These are phyloP conservation scores for Mimas tiliae DNA, from an alignment of 2,888 invertebrate species.

Conservation along the genomic window DNA sequence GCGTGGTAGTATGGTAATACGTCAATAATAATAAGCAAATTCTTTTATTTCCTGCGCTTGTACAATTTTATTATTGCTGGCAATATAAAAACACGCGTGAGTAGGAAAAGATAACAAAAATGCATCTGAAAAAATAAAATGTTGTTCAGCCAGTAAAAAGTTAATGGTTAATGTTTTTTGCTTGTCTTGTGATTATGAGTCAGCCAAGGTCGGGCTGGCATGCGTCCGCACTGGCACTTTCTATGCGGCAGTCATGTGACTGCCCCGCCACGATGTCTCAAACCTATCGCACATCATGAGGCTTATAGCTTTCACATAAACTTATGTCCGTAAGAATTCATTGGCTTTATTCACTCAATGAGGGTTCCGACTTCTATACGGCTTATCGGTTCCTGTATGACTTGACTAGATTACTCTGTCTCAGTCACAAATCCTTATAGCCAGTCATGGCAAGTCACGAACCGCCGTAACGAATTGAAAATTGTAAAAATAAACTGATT, in stretches of 20 bases:
- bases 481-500: too few relatives aligned
- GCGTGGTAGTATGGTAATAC: neutral
- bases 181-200: slow-evolving; percentile 26
- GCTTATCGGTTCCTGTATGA: too few relatives aligned
- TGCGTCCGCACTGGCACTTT: slow-evolving; percentile 19
- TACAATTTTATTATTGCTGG: slow-evolving; percentile 16
- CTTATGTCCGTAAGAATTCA: neutral
- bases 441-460: too few relatives aligned
- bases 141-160: slow-evolving; percentile 11
- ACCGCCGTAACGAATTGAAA: too few relatives aligned
- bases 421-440: too few relatives aligned
- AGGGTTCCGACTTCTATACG: too few relatives aligned
- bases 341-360: too few relatives aligned
- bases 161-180: slow-evolving; percentile 25
- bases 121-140: neutral
- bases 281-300: neutral
- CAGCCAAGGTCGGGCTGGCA: slow-evolving; percentile 23
- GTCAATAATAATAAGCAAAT: slow-evolving; percentile 2
- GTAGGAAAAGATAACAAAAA: neutral
- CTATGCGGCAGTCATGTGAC: slow-evolving; percentile 20
- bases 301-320: neutral
- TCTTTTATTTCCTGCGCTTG: slow-evolving; percentile 12
- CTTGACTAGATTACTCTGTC: too few relatives aligned
- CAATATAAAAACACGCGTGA: neutral
- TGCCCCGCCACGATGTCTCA: neutral